Evolutionary conservation across 2,888 invertebrate genomes (phyloP).

Genomic region (Tetropium fuscum): DNA sequence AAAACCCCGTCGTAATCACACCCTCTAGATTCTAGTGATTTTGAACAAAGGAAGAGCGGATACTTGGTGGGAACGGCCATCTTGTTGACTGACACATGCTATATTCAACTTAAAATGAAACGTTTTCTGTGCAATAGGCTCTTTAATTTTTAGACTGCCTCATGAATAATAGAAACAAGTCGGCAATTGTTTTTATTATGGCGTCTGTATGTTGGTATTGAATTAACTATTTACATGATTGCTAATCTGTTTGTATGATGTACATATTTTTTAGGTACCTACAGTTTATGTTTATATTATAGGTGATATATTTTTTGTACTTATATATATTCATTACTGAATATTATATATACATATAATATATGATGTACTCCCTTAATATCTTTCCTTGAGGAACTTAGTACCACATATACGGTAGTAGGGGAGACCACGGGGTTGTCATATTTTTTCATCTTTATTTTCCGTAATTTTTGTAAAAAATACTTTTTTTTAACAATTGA

Average conservation of each 20-base stretch:
- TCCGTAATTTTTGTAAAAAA: too few relatives aligned
- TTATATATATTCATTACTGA: too few relatives aligned
- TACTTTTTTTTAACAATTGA: too few relatives aligned
- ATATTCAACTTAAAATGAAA: constrained; percentile 42
- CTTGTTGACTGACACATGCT: constrained; percentile 49
- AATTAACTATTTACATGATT: constrained; percentile 4
- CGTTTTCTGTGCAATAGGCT: constrained; percentile 25
- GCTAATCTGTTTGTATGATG: neutral
- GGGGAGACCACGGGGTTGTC: too few relatives aligned
- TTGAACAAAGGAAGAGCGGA: constrained; percentile 44
- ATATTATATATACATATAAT: too few relatives aligned
- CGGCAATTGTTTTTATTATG: constrained; percentile 7
- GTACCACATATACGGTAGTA: too few relatives aligned
- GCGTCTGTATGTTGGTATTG: constrained; percentile 1
- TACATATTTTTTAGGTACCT: too few relatives aligned
- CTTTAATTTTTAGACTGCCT: constrained; percentile 13
- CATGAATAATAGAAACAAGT: constrained; percentile 16
- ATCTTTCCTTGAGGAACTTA: too few relatives aligned
- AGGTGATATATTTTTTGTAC: too few relatives aligned
- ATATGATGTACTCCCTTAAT: too few relatives aligned
- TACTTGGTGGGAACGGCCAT: constrained; percentile 46
- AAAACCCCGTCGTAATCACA: constrained; percentile 32
- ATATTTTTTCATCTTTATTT: too few relatives aligned
- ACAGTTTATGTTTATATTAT: too few relatives aligned
- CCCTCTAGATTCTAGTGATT: constrained; percentile 31